These are phyloP conservation scores for Pammene fasciana DNA, from an alignment of 2,888 invertebrate species.

Conservation along the genomic window DNA sequence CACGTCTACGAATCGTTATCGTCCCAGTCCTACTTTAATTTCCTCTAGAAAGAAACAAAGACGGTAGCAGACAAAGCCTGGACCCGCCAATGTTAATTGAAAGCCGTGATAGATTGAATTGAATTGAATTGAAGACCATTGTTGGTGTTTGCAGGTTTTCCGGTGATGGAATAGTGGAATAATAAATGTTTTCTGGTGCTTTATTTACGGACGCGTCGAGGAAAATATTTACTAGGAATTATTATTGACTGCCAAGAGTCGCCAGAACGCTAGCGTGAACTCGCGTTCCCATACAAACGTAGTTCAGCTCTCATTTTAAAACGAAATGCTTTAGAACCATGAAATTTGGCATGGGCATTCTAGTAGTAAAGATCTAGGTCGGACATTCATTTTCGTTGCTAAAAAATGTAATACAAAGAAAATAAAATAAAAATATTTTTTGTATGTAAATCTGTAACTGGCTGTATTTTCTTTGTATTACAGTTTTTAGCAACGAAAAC, in stretches of 20 bases:
- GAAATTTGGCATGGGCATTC: too few relatives aligned
- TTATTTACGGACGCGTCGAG: background rate
- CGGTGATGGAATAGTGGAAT: slow-evolving; percentile 4
- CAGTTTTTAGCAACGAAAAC: too few relatives aligned
- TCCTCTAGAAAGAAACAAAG: slow-evolving; percentile 39
- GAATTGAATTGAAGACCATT: slow-evolving; percentile 50
- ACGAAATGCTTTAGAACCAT: too few relatives aligned
- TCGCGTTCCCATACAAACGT: too few relatives aligned
- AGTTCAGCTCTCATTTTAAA: too few relatives aligned
- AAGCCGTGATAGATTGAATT: slow-evolving; percentile 58
- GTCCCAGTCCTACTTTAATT: slow-evolving; percentile 24
- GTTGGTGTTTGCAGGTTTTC: slow-evolving; percentile 21
- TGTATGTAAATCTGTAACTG: too few relatives aligned
- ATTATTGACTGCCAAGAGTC: background rate
- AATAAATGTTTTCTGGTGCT: slow-evolving; percentile 1
- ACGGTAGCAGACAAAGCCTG: slow-evolving; percentile 50
- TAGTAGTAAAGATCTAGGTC: too few relatives aligned
- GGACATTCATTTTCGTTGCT: too few relatives aligned
- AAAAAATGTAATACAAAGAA: too few relatives aligned
- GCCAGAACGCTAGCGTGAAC: too few relatives aligned
- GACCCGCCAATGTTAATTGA: slow-evolving; percentile 61
- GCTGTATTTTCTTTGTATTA: too few relatives aligned
- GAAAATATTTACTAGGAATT: slow-evolving; percentile 33
- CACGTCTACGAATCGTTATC: slow-evolving; percentile 1
- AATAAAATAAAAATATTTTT: too few relatives aligned